Percentiles rank a stretch among this genome's conserved stretches.
phyloP scores from a whole-genome alignment of 2,888 invertebrate species.

The Zygothrica quintamaculata region DNA sequence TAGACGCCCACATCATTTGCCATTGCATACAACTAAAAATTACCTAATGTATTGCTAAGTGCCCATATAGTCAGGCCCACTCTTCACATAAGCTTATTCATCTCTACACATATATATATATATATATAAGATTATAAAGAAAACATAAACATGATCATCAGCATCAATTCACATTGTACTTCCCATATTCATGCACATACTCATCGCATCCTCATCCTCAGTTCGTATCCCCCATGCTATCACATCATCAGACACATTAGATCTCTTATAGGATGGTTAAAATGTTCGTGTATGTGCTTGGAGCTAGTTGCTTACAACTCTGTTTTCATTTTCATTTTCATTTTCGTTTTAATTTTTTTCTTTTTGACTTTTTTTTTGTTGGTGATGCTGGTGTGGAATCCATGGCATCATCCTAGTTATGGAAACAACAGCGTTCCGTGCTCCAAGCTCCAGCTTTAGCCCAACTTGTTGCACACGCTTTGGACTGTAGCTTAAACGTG shows the following conservation, averaged over 20 bases:
- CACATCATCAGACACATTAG: slow-evolving; percentile 27
- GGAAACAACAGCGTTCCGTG: slow-evolving; percentile 57
- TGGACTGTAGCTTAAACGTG: slow-evolving; percentile 75
- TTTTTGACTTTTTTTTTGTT: too few species aligned
- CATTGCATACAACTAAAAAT: slow-evolving; percentile 38
- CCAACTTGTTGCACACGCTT: slow-evolving; percentile 58
- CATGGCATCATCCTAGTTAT: slow-evolving; percentile 64
- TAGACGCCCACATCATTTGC: slow-evolving; percentile 50
- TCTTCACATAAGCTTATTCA: slow-evolving; percentile 27
- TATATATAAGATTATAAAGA: slow-evolving; percentile 18
- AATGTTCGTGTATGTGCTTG: slow-evolving; percentile 42
- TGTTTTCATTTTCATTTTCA: slow-evolving; percentile 44
- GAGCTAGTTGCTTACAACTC: slow-evolving; percentile 41
- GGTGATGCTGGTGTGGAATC: slow-evolving; percentile 66
- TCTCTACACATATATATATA: slow-evolving; percentile 18
- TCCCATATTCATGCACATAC: slow-evolving; percentile 14
- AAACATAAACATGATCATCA: slow-evolving; percentile 48
- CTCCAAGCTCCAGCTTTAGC: slow-evolving; percentile 4
- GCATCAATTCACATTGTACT: slow-evolving; percentile 37
- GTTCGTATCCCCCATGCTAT: slow-evolving; percentile 8
- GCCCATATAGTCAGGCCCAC: slow-evolving; percentile 31
- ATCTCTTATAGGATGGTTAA: slow-evolving; percentile 56
- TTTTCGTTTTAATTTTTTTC: too few species aligned
- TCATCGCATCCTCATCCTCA: slow-evolving; percentile 22
- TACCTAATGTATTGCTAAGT: slow-evolving; percentile 47